These are phyloP conservation scores for Cheilosia soror DNA, from an alignment of 2,888 invertebrate species.

Conservation along the genomic window DNA sequence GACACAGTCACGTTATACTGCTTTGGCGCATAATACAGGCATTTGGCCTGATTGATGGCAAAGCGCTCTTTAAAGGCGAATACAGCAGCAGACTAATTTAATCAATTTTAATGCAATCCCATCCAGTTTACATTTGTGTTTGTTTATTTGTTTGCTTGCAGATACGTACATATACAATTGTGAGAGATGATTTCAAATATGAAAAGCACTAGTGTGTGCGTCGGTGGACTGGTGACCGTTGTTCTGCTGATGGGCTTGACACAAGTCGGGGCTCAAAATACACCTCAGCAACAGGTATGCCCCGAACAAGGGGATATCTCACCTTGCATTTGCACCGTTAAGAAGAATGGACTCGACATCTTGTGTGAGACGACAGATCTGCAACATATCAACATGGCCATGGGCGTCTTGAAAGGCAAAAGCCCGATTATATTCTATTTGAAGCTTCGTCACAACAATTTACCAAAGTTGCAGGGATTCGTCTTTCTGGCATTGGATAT, in stretches of 20 bases:
- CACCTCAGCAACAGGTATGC: slow-evolving; percentile 87
- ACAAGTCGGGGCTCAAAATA: slow-evolving; percentile 77
- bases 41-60: slow-evolving; percentile 49
- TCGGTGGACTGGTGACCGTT: slow-evolving; percentile 43
- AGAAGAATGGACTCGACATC: slow-evolving; percentile 94
- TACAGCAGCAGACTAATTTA: slow-evolving; percentile 45
- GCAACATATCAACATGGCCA: slow-evolving; percentile 90
- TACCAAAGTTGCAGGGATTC: slow-evolving; percentile 93
- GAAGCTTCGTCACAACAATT: slow-evolving; percentile 93
- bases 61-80: slow-evolving; percentile 35
- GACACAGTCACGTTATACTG: slow-evolving; percentile 2
- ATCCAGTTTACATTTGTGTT: slow-evolving; percentile 4
- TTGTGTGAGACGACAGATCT: slow-evolving; percentile 94
- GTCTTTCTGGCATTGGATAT: slow-evolving; percentile 94
- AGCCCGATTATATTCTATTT: slow-evolving; percentile 93
- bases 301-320: slow-evolving; percentile 90
- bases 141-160: slow-evolving; percentile 26
- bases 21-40: slow-evolving; percentile 27
- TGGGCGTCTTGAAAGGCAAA: slow-evolving; percentile 92
- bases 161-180: slow-evolving; percentile 47
- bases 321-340: slow-evolving; percentile 93
- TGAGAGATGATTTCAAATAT: slow-evolving; percentile 66
- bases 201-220: slow-evolving; percentile 44
- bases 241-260: slow-evolving; percentile 49
- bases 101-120: slow-evolving; percentile 60